A percentile compares a stretch with the other conserved stretches of the same genome.
Evolutionary conservation across 1,140 invertebrate genomes (phyloP).

Genomic region (Lerema accius): DNA sequence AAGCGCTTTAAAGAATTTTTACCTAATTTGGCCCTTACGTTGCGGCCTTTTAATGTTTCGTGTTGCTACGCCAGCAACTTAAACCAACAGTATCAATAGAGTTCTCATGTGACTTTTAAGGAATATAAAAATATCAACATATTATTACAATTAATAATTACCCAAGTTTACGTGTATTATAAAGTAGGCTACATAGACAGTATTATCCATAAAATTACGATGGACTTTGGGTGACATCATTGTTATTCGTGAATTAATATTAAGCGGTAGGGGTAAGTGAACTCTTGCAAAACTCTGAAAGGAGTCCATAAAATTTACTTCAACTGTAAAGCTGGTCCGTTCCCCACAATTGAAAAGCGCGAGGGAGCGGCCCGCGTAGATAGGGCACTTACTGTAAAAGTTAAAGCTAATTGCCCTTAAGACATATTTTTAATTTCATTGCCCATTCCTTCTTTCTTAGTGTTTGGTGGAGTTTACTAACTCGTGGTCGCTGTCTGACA

Average conservation of each 20-base stretch:
- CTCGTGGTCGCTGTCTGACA: constrained; percentile 46
- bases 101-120: constrained; percentile 14
- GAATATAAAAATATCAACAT: no score
- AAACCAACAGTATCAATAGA: constrained; percentile 3
- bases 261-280: constrained; percentile 31
- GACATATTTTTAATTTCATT: constrained; percentile 85
- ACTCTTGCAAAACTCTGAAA: constrained; percentile 50
- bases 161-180: no score
- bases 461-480: constrained; percentile 74
- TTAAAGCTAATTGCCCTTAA: constrained; percentile 84
- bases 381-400: constrained; percentile 82
- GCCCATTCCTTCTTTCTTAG: constrained; percentile 80
- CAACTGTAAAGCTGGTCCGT: constrained; percentile 66
- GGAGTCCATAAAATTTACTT: constrained; percentile 79
- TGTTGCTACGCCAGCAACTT: constrained; percentile 7
- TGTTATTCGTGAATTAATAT: constrained; percentile 35
- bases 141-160: no score
- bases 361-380: constrained; percentile 69
- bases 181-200: no score
- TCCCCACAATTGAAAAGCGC: constrained; percentile 80
- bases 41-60: constrained; percentile 39
- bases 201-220: no score
- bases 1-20: constrained; percentile 59
- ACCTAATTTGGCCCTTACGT: constrained; percentile 52
- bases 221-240: neutral